phyloP scores from a whole-genome alignment of 2,888 invertebrate species.

The Stenotaenia linearis region DNA sequence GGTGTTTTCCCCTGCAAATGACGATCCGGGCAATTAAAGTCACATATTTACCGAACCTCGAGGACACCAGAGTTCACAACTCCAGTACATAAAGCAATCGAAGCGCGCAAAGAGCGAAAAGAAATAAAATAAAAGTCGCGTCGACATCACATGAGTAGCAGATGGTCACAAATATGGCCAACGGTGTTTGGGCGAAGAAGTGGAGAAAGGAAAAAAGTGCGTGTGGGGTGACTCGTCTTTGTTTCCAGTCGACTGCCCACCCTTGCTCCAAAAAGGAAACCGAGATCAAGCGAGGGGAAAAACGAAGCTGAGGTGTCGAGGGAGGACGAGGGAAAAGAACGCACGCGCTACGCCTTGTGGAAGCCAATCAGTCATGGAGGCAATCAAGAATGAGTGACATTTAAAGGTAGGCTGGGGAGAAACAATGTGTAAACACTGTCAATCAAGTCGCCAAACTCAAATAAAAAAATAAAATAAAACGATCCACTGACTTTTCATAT shows the following conservation, averaged over 20 bases:
- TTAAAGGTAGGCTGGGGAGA: background rate
- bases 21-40: background rate
- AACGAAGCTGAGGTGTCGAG: background rate
- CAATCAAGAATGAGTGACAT: background rate
- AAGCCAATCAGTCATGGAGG: background rate
- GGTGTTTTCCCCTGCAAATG: background rate
- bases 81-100: background rate
- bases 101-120: background rate
- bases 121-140: background rate
- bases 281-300: slow-evolving; percentile 14
- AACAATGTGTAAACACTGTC: background rate
- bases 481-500: background rate
- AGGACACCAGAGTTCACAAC: background rate
- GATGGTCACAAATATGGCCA: background rate
- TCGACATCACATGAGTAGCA: background rate
- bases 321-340: background rate
- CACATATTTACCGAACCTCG: background rate
- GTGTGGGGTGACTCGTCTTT: background rate
- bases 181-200: background rate
- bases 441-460: background rate
- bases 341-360: background rate
- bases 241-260: slow-evolving; percentile 27
- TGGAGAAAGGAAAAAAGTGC: background rate
- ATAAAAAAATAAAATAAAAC: background rate
- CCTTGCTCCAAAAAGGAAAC: background rate